Evolutionary conservation across 2,888 invertebrate genomes (phyloP), one percentile per base, ranked within the genome.

Genomic region (Andrena marginata): DNA sequence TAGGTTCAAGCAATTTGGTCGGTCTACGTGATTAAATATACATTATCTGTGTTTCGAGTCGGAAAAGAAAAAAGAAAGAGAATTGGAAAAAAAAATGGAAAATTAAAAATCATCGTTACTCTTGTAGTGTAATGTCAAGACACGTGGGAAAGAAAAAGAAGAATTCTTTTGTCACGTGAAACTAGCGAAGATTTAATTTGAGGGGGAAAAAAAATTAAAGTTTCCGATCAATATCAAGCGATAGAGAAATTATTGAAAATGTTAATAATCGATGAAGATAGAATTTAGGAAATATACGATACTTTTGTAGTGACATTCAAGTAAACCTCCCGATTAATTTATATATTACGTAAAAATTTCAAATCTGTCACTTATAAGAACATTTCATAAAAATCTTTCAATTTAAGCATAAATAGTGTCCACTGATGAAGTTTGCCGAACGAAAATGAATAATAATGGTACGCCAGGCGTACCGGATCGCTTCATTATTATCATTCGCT

Each of bases 11-110:
- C 54, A 62, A 81, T 77, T 78, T 84, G 76, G 67, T 73, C 72
- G 77, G 65, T 85, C 75, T 73, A 56, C 65, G 62, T 78, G 56
- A 59, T 79, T 73, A 81, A 83, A 83, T 65, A 10, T 64, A 62
- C 54, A 8, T 67, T 13, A 35, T 63, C 33, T 65, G 69, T 35
- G 51, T 68, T 29, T 79, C 26, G 20, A 10, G 5, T 26, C 20
- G 70, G 69, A 79, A 74, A 80, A 48, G 62, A 42, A 48, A 16
- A 3, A 10, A 56, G 26, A 29, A 62, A 49, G 29, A 16, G 29
- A 26, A n/a, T 26, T 62, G 13, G 65, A 77, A 51, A 63, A 64
- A 64, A 48, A 31, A 65, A 4, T 31, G 23, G 13, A 62, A 84
- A 84, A 59, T 77, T 65, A 77, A 77, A 84, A 86, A 49, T 42